Conservation (phyloP, 2,113 vertebrate species). For the Hiodon alosoides region DNA sequence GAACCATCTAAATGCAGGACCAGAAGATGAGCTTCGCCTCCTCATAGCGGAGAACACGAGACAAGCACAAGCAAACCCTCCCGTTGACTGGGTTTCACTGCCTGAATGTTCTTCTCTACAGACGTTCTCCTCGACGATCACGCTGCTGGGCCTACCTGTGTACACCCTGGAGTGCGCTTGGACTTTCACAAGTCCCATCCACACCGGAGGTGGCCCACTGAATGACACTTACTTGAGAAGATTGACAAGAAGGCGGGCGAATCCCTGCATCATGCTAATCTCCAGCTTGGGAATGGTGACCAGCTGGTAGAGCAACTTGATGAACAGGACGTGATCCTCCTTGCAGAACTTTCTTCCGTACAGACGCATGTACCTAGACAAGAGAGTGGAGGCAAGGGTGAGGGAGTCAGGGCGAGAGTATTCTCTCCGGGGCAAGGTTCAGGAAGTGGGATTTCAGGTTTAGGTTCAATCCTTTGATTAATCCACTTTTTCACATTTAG, state of each 20-base stretch:
- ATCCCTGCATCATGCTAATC: slow-evolving; percentile 97
- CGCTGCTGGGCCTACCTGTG: no score
- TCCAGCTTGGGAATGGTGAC: slow-evolving; percentile 89
- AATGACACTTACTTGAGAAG: slow-evolving; percentile 86
- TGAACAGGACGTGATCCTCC: slow-evolving; percentile 94
- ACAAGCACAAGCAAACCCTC: no score
- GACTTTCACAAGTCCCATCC: not conserved
- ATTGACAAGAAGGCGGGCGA: slow-evolving; percentile 89
- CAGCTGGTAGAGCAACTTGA: slow-evolving; percentile 90
- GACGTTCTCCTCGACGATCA: no score
- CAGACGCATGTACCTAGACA: slow-evolving; percentile 82
- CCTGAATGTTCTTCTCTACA: no score
- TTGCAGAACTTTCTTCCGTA: slow-evolving; percentile 98
- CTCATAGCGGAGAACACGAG: no score
- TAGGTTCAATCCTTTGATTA: not conserved
- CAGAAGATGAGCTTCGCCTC: no score
- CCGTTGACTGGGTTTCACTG: no score
- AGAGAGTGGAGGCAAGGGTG: not conserved
- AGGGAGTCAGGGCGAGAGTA: not conserved
- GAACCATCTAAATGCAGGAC: no score
- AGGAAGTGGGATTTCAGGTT: not conserved
- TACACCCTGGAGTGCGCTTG: no score
- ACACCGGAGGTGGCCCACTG: not conserved
- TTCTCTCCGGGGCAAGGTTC: not conserved
- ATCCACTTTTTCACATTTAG: no score